Base-by-base conservation (phyloP, 2,797 vertebrate genomes). In the Acanthiza pusilla region DNA sequence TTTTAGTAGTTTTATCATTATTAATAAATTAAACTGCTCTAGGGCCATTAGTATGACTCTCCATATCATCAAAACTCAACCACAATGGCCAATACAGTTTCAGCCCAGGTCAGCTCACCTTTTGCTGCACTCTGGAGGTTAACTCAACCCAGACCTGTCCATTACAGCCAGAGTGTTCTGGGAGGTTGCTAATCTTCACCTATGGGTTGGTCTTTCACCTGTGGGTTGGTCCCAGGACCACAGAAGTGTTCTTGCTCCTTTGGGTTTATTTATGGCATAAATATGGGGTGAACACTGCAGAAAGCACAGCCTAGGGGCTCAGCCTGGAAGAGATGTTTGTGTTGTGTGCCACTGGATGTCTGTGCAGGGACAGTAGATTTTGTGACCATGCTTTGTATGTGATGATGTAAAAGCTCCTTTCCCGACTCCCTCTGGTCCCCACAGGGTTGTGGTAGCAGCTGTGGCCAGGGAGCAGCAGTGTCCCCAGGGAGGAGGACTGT, bases 21-120 rank as follows among this genome's bases (percentile, higher is more conserved):
- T 60, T 84, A 55, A 32, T 81, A 71, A 88, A 42, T 78, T 58
- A 30, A 76, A 34, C 26, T 66, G 43, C 6, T 27, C 27, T 25
- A 50, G 27, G 16, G 36, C 29, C 36, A 42, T 71, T 75, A 43
- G 16, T 7, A 16, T 1, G 5, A 51, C 21, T 78, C 5, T 36
- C 66, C 0, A 0, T 72, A 8, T 65, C 62, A 32, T 50, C 86
- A 16, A 58, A 88, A 83, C 15, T 18, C 22, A 51, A 5, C 51
- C 18, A 5, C 0, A 0, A 4, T 54, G 47, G 12, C 29, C 42
- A 45, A 2, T 26, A 9, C 22, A 27, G 32, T 55, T 80, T 79
- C 68, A 60, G 21, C 13, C 32, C 22, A 12, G 4, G n/a, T 77
- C 66, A 57, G 0, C 55, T 78, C 4, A 3, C 22, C 7, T 32